phyloP scores from a whole-genome alignment of 2,888 invertebrate species.

The Allolobophora icterica region DNA sequence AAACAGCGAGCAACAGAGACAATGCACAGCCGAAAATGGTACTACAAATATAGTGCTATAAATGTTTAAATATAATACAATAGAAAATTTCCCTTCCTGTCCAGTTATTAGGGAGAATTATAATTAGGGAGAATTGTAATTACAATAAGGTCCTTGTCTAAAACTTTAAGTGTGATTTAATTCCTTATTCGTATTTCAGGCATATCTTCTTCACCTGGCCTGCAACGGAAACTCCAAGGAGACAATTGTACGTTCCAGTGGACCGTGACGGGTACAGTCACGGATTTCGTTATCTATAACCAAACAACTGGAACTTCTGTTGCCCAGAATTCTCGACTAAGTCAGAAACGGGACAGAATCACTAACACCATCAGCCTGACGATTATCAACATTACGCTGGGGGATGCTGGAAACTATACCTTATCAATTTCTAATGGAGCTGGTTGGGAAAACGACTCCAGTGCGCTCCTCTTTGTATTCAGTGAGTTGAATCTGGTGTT shows the following conservation, averaged over 20 bases:
- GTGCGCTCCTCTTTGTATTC: conserved; percentile 12
- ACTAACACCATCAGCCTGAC: neutral
- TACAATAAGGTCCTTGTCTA: too few species aligned
- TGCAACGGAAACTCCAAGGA: neutral
- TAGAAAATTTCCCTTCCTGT: too few species aligned
- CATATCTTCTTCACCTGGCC: neutral
- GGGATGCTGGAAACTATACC: conserved; percentile 22
- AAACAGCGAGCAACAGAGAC: too few species aligned
- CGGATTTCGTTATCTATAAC: neutral
- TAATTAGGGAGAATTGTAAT: too few species aligned
- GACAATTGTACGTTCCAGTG: neutral
- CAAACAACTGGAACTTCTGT: neutral
- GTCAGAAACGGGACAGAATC: neutral
- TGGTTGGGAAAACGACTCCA: neutral
- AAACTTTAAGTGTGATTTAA: too few species aligned
- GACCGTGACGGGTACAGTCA: neutral
- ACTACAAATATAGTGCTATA: too few species aligned
- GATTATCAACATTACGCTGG: neutral
- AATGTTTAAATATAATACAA: too few species aligned
- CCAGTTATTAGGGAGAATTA: too few species aligned
- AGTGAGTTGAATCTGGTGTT: neutral
- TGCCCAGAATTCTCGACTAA: neutral
- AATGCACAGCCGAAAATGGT: too few species aligned
- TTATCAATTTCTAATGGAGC: neutral
- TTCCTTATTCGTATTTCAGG: neutral